Conservation (phyloP, 2,797 vertebrate species). For the Myioborus melanocephalus region DNA sequence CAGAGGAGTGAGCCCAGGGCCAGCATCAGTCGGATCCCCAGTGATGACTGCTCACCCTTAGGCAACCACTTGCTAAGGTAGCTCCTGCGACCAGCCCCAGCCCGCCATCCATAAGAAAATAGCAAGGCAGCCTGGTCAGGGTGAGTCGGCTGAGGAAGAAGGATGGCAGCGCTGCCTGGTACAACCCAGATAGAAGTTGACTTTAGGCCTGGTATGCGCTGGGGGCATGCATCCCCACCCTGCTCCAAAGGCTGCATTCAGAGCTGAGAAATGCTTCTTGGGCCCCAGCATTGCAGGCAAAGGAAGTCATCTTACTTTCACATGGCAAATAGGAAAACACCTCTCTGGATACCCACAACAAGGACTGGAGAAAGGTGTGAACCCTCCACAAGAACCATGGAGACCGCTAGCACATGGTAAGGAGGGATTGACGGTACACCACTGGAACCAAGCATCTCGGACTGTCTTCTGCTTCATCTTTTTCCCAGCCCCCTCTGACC, state of each 20-base stretch:
- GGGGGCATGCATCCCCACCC: fast-evolving
- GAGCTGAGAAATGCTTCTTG: not conserved
- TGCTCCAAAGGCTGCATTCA: fast-evolving
- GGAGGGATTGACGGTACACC: fast-evolving
- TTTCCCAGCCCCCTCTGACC: not conserved
- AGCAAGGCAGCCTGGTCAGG: fast-evolving
- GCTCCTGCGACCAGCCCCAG: not conserved
- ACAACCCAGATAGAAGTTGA: fast-evolving
- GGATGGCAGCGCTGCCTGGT: fast-evolving
- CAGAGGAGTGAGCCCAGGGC: not conserved
- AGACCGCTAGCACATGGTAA: fast-evolving
- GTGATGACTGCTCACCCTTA: fast-evolving
- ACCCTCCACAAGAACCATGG: fast-evolving
- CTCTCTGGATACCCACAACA: fast-evolving
- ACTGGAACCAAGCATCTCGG: fast-evolving
- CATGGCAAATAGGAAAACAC: fast-evolving
- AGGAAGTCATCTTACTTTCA: not conserved
- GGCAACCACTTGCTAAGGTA: fast-evolving
- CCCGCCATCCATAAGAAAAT: fast-evolving
- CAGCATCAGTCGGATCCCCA: fast-evolving
- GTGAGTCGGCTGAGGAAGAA: fast-evolving
- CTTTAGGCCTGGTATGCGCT: fast-evolving
- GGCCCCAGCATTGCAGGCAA: not conserved
- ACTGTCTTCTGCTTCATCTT: not conserved
- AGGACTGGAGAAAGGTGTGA: not conserved